Evolutionary conservation across 2,888 invertebrate species (phyloP).

Genomic region (Heliconius cydno): DNA sequence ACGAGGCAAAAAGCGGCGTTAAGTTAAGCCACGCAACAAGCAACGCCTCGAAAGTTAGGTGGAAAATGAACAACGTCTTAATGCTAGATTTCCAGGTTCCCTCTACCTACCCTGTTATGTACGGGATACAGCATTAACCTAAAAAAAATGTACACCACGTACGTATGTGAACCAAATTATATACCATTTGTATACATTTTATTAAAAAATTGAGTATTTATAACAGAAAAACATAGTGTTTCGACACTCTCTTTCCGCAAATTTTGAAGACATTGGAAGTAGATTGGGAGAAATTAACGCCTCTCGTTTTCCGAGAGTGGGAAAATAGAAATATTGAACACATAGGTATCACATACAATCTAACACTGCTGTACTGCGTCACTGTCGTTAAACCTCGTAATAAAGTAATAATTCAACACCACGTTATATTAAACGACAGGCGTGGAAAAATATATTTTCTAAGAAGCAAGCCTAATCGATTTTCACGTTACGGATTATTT

Average conservation of each 20-base stretch:
- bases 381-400: neutral
- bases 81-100: neutral
- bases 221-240: no score
- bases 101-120: neutral
- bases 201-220: no score
- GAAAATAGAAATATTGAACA: no score
- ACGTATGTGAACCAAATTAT: no score
- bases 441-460: slow-evolving; percentile 17
- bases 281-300: no score
- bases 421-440: slow-evolving; percentile 3
- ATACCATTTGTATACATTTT: no score
- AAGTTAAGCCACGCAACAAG: neutral
- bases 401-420: neutral
- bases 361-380: neutral
- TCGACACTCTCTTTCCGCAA: no score
- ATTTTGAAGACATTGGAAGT: no score
- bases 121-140: neutral
- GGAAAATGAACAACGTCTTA: neutral
- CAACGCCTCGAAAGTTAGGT: neutral
- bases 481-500: neutral
- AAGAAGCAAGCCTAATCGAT: slow-evolving; percentile 27
- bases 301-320: no score
- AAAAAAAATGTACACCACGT: neutral
- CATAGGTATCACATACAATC: no score
- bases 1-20: neutral